Conservation (phyloP, 2,797 vertebrate genomes). For the Phalloptychus januarius region DNA sequence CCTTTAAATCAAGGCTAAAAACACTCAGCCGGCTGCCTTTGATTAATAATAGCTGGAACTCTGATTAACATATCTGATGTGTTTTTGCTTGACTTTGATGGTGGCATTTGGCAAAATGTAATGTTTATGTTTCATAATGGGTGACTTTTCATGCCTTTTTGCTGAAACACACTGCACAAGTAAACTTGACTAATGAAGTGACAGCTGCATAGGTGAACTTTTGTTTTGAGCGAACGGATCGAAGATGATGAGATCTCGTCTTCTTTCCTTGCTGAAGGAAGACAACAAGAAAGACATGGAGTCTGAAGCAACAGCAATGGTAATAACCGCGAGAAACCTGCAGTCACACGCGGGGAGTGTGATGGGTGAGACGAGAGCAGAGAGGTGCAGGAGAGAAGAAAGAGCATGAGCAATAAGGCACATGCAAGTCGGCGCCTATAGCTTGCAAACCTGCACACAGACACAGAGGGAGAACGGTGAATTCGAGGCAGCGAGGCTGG, state of each 20-base stretch:
- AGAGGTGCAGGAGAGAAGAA: conserved; percentile 38
- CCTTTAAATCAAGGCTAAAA: no score
- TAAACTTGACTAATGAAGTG: background rate
- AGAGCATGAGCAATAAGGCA: conserved; percentile 40
- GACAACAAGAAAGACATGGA: conserved; percentile 3
- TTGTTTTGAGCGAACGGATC: background rate
- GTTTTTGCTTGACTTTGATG: no score
- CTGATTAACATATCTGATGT: no score
- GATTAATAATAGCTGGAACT: no score
- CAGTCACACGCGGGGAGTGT: conserved; percentile 28
- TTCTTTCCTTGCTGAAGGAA: background rate
- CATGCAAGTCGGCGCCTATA: conserved; percentile 8
- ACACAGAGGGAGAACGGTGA: conserved; percentile 11
- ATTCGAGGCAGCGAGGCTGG: conserved; percentile 7
- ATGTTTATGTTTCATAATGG: no score
- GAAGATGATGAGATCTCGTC: background rate
- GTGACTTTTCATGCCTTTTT: no score
- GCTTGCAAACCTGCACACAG: conserved; percentile 10
- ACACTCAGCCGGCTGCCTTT: no score
- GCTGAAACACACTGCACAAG: no score
- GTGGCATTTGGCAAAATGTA: no score
- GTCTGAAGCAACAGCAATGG: conserved; percentile 40
- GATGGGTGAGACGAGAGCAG: conserved; percentile 31
- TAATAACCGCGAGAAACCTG: conserved; percentile 44
- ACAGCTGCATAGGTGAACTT: background rate